phyloP scores from a whole-genome alignment of 2,113 vertebrate genomes.

The Salminus brasiliensis region DNA sequence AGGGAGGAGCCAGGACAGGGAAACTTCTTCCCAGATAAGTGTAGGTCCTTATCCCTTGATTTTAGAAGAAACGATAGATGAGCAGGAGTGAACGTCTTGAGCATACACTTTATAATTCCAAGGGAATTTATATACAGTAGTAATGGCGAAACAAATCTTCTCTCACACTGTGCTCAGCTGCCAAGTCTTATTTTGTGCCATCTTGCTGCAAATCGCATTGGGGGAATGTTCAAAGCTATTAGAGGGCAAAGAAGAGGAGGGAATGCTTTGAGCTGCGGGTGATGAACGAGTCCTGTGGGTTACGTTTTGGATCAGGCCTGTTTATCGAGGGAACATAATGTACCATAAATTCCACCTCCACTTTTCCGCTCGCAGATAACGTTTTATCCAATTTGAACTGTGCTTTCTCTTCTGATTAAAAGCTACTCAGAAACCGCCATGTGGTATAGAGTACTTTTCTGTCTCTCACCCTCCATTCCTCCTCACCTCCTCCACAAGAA shows the following conservation, averaged over 20 bases:
- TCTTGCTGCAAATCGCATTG: conserved; percentile 51
- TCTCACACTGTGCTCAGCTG: neutral
- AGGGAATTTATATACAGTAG: neutral
- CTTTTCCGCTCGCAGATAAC: conserved; percentile 65
- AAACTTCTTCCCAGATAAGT: too few relatives aligned
- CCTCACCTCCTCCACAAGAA: neutral
- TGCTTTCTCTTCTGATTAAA: conserved; percentile 72
- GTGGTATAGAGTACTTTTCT: conserved; percentile 33
- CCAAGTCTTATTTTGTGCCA: neutral
- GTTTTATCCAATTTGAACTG: conserved; percentile 68
- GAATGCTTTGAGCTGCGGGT: conserved; percentile 55
- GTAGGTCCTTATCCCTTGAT: too few relatives aligned
- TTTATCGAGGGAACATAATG: conserved; percentile 71
- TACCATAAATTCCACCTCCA: conserved; percentile 70
- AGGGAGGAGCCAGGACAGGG: too few relatives aligned
- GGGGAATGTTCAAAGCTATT: conserved; percentile 58
- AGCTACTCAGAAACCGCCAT: conserved; percentile 62
- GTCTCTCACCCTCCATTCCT: conserved; percentile 29
- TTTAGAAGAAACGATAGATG: too few relatives aligned
- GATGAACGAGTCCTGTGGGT: conserved; percentile 66
- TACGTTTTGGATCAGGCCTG: conserved; percentile 62
- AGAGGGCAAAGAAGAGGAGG: conserved; percentile 47
- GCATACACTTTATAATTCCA: neutral
- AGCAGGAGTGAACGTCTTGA: too few relatives aligned
- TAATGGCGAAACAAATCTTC: neutral